Base-by-base conservation (phyloP, 2,797 vertebrate genomes). In the Pyrocephalus nanus region DNA sequence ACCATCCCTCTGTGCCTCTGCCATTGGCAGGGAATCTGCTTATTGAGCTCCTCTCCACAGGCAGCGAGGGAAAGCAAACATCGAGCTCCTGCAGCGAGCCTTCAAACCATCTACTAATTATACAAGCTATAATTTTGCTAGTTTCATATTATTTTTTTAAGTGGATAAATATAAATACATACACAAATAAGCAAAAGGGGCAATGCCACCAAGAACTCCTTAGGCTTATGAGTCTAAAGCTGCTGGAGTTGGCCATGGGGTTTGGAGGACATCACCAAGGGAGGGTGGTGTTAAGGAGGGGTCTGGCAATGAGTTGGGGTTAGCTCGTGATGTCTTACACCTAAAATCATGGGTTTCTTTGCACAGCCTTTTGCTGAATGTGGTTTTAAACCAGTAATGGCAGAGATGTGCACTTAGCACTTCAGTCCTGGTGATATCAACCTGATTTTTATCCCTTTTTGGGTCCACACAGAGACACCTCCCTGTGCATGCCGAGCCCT, bases 101-200 rank as follows among this genome's bases (percentile, higher is more conserved):
- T 43, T 71, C 34, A 16, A 11, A 45, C 19, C 20, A 15, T 4
- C 58, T 22, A 0, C 70, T 40, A 12, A 48, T 83, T 62, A 11
- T 0, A 2, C 1, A 15, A 43, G 15, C 1, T 8, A 18, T 29
- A 4, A 61, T 58, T 81, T 70, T 70, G 22, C 26, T n/a, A 4
- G 30, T 92, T 61, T 43, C 6, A 0, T 12, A 10, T 19, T 23
- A 2, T 66, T 20, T 54, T 58, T 58, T 16, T 9, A 26, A 42
- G 53, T 8, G 2, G 25, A 5, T 21, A 13, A 42, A 43, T 38
- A 27, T 0, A 54, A 8, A 38, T 45, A 5, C 4, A 10, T 6
- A 34, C 8, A 42, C 5, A 43, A 71, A 43, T n/a, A 43, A 61
- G 29, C 15, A 22, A 53, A 32, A 17, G 5, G 5, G n/a, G n/a